Conservation (phyloP, 1,140 invertebrate genomes). For the Drosophila oshimai region DNA sequence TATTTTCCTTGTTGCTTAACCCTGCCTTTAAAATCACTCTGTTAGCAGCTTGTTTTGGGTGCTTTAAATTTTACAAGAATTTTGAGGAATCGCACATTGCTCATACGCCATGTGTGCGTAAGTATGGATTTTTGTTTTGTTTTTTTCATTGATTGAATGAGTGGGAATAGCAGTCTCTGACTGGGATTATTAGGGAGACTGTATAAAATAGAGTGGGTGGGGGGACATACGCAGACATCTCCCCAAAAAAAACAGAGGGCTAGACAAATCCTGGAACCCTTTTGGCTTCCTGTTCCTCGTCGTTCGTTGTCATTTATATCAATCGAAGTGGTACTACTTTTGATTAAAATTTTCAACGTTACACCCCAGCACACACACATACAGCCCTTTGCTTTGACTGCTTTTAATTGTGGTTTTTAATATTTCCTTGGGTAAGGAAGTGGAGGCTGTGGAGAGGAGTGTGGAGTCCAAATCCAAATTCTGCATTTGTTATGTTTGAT, state of each 20-base stretch:
- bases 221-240: conserved; percentile 25
- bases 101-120: conserved; percentile 44
- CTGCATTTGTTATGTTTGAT: conserved; percentile 61
- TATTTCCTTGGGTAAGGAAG: conserved; percentile 25
- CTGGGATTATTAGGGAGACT: conserved; percentile 8
- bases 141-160: conserved; percentile 40
- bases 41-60: neutral
- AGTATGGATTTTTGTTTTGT: neutral
- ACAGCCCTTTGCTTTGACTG: conserved; percentile 18
- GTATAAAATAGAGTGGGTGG: neutral
- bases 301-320: conserved; percentile 60
- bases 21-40: neutral
- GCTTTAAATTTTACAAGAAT: conserved; percentile 17
- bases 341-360: conserved; percentile 74
- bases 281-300: conserved; percentile 9
- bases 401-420: conserved; percentile 79
- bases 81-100: neutral
- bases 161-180: neutral
- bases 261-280: conserved; percentile 42
- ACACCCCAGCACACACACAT: neutral
- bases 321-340: conserved; percentile 79
- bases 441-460: neutral
- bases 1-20: conserved; percentile 8
- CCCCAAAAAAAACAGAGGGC: conserved; percentile 4
- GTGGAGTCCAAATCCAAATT: conserved; percentile 21